Evolutionary conservation across 1,140 invertebrate genomes (phyloP), one percentile per base, ranked within the genome.

Genomic region (Schmidtea mediterranea): DNA sequence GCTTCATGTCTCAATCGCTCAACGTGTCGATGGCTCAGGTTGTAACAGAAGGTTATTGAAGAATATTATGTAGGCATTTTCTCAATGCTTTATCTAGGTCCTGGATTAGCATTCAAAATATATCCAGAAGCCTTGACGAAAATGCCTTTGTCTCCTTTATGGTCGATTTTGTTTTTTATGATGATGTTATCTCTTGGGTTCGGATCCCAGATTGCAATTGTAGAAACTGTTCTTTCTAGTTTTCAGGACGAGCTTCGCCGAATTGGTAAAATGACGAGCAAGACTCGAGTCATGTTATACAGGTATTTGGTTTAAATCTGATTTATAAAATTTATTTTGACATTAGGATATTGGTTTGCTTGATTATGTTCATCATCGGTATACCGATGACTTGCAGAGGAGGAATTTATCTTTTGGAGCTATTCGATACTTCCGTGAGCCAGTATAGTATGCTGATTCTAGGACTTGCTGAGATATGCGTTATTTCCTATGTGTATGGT

Each of bases 361-460:
- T 23, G 5, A 21, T 12, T 21, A 5, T 18, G 36, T 48, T 48
- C 23, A 3, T 40, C 5, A 15, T 48, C 18, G 46, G 46, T n/a
- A n/a, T 48, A 19, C 46, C 46, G 12, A 21, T 48, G 12, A n/a
- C 23, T 32, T 48, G 36, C 36, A 6, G 23, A 8, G 46, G 46
- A 12, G 46, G 46, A 21, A 36, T n/a, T 5, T 48, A 48, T 15
- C 15, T 48, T 6, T 2, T 48, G 5, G 22, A 48, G 5, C 46
- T 48, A 13, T n/a, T 48, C 15, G 46, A 48, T 40, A 37, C 13
- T 6, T 8, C 46, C 55, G 76, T 77, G 0, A 77, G 77, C 12
- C 79, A 78, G 56, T 79, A 76, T 73, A 78, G 77, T 13, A 77
- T 79, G 1, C 58, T 79, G 18, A 63, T 80, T 13, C 78, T 79